Percentiles rank a stretch among this genome's conserved stretches.
Evolutionary conservation across 2,113 vertebrate species (phyloP).

Genomic region (Mesitornis unicolor): DNA sequence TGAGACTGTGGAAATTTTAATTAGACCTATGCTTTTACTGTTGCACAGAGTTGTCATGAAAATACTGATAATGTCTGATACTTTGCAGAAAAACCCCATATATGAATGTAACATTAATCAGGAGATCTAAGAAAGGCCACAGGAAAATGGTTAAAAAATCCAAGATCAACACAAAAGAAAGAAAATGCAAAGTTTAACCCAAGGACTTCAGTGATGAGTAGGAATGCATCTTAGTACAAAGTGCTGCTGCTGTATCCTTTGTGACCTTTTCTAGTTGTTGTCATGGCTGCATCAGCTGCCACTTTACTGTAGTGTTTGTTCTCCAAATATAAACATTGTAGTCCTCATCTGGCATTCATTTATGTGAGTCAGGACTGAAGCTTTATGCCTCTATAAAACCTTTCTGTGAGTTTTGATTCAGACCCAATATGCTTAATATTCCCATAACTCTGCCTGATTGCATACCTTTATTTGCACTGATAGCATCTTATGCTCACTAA

Average conservation of each 20-base stretch:
- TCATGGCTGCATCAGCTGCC: not conserved
- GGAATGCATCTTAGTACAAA: not conserved
- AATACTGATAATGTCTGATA: not conserved
- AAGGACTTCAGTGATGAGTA: not conserved
- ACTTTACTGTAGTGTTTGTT: not conserved
- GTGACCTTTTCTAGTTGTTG: not conserved
- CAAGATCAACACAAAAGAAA: not conserved
- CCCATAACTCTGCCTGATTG: not conserved
- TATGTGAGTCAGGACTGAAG: not conserved
- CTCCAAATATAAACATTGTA: not conserved
- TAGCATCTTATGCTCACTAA: not conserved
- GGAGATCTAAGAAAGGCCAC: not conserved
- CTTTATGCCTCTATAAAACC: not conserved
- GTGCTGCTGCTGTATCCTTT: not conserved
- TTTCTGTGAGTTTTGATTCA: not conserved
- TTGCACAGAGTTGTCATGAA: not conserved
- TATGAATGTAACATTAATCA: not conserved
- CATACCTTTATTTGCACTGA: not conserved
- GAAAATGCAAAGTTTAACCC: not conserved
- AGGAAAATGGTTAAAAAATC: not conserved
- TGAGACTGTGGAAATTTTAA: not conserved
- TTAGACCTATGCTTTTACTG: not conserved
- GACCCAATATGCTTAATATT: not conserved
- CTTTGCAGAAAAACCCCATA: accelerated
- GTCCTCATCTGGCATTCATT: not conserved